Evolutionary conservation across 2,797 vertebrate genomes (phyloP).

Genomic region (Leptoclinus maculatus): DNA sequence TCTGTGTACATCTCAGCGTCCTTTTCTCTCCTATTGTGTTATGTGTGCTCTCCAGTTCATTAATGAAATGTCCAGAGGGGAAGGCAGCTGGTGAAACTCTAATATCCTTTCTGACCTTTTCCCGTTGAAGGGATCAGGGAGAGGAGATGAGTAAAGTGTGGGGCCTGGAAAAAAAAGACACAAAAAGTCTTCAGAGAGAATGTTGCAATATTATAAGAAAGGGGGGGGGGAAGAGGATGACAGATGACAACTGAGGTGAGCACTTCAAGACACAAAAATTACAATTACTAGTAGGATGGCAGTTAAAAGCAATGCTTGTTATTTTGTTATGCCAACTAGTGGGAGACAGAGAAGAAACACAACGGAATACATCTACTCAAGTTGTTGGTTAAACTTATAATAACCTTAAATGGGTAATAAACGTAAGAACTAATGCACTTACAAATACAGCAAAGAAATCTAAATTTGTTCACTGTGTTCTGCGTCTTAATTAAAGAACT

Average conservation of each 20-base stretch:
- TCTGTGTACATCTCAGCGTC: slow-evolving; percentile 43
- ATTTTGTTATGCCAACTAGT: background rate
- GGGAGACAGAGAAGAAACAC: background rate
- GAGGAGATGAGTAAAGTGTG: slow-evolving; percentile 42
- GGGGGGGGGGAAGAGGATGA: background rate
- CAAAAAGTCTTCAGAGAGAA: slow-evolving; percentile 34
- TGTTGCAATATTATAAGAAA: slow-evolving; percentile 21
- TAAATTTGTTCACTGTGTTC: background rate
- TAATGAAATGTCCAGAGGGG: slow-evolving; percentile 75
- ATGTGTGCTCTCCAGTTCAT: slow-evolving; percentile 65
- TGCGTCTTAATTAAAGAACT: background rate
- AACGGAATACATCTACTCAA: background rate
- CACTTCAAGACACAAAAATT: slow-evolving; percentile 5
- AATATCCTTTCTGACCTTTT: slow-evolving; percentile 80
- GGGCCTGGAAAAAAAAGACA: slow-evolving; percentile 11
- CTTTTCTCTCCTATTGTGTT: slow-evolving; percentile 64
- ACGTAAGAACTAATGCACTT: background rate
- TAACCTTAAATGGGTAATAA: background rate
- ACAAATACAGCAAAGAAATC: background rate
- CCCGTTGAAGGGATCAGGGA: slow-evolving; percentile 28
- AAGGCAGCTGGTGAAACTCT: slow-evolving; percentile 77
- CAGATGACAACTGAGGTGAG: slow-evolving; percentile 18
- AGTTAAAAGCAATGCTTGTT: slow-evolving; percentile 6
- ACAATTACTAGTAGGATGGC: background rate
- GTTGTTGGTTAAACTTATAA: background rate